Evolutionary conservation across 2,113 vertebrate genomes (phyloP), one percentile per base, ranked within the genome.

Genomic region (Mustela lutreola): DNA sequence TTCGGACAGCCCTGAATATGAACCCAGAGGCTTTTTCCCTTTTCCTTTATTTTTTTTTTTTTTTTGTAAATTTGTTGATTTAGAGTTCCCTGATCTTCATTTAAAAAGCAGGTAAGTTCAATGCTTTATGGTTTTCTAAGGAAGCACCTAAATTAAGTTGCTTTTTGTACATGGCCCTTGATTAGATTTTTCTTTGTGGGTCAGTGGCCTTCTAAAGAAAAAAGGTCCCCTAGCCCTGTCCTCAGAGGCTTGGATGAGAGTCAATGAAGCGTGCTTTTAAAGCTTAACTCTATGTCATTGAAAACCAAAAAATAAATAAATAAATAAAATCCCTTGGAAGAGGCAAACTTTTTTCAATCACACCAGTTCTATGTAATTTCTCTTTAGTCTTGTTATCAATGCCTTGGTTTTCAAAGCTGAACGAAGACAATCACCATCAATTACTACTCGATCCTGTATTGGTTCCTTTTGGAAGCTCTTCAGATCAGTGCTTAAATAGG

Each of bases 101-200:
- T 96, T 92, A 21, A 96, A 98, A 96, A 98, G 80, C 95, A 98
- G 94, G 90, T 96, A 84, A 96, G 96, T 12, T 82, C 48, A 98
- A 97, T 82, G 73, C 82, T 89, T 97, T 89, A 93, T 48, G 42
- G 89, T 95, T 98, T 97, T 94, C 96, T 97, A 96, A 98, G 95
- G 87, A 96, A 96, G 92, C 94, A 95, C 95, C 75, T 97, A 97
- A 98, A 97, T 97, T 95, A 97, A 97, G 95, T 97, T 98, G 94
- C 95, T 96, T 96, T 97, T 94, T 88, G 75, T 97, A 97, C 87
- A 97, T 90, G 75, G 94, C 75, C 91, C 94, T 97, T 95, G 90
- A 97, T 95, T 96, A 88, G 73, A 65, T 94, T 97, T 91, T 88
- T 76, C 90, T 94, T 96, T 97, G 94, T 97, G 96, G 97, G 90